Percentiles rank a stretch among this genome's conserved stretches.
Evolutionary conservation across 1,140 invertebrate genomes (phyloP).

Genomic region (Trichomalopsis sarcophagae): DNA sequence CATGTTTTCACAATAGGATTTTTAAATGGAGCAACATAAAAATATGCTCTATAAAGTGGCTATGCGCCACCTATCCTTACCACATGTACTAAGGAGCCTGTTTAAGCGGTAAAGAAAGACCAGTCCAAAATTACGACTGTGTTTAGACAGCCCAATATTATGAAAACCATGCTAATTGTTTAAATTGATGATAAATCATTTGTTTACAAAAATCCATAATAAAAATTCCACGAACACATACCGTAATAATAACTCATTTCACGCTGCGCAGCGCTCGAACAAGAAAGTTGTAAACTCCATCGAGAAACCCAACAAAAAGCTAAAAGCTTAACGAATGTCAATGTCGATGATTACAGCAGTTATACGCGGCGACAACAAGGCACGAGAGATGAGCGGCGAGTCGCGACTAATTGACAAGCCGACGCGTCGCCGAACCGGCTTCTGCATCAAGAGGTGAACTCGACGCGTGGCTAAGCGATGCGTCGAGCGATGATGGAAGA

Average conservation of each 20-base stretch:
- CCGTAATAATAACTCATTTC: neutral
- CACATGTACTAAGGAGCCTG: no score
- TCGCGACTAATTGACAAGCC: slow-evolving; percentile 28
- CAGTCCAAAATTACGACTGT: no score
- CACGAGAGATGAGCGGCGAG: slow-evolving; percentile 1
- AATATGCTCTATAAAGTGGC: no score
- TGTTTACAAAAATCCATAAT: no score
- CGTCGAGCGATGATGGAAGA: neutral
- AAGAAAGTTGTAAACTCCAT: neutral
- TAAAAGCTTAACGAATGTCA: slow-evolving; percentile 25
- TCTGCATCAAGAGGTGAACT: slow-evolving; percentile 10
- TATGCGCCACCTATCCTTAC: no score
- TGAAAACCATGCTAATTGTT: no score
- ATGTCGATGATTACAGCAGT: slow-evolving; percentile 1
- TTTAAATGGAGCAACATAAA: no score
- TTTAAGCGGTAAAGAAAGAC: no score
- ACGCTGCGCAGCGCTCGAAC: neutral
- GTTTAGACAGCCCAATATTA: no score
- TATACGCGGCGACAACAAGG: neutral
- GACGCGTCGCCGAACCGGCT: slow-evolving; percentile 6
- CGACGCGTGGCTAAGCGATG: slow-evolving; percentile 14
- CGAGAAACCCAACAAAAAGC: neutral
- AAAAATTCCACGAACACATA: no score
- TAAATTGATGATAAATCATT: no score
- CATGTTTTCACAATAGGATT: no score